Evolutionary conservation across 2,888 invertebrate species (phyloP), one percentile per base, ranked within the genome.

Genomic region (Troides oblongomaculatus): DNA sequence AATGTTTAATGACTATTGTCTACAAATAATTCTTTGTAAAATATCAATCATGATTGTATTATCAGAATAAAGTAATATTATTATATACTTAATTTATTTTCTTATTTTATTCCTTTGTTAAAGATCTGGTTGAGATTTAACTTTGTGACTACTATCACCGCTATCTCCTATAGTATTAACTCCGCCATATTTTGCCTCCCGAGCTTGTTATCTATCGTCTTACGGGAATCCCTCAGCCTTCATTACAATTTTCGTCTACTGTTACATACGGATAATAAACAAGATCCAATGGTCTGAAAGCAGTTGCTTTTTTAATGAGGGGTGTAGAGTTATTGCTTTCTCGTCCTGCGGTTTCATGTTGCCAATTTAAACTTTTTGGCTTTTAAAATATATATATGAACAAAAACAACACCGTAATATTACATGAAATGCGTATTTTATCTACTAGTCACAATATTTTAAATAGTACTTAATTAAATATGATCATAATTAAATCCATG

Each of bases 171-270:
- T 74, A 25, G 63, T 61, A 74, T 76, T 50, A 21, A 46, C 64
- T 74, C 73, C 53, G 68, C 73, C 72, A 64, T 69, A 76, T 74
- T 80, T 76, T 75, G 77, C 82, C 81, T 81, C 81, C 71, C 71
- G 77, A 84, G 84, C 87, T 88, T 85, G 88, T 89, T 89, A 86
- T 85, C 85, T 84, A 82, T 82, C 83, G 84, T 85, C 88, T 89
- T 87, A 85, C 78, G 86, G 84, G 84, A 83, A 82, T 86, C 84
- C 83, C 84, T 85, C 78, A 79, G 83, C 85, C 83, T 89, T 90
- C 84, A 89, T 90, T 87, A 89, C 85, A 88, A 86, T 88, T 89
- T 90, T 89, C 86, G 84, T 89, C 85, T 87, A 85, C 84, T 86
- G 86, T 88, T 88, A 88, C 86, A 83, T 79, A 81, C 80, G 79